Evolutionary conservation across 2,888 invertebrate genomes (phyloP).

Genomic region (Strigamia transsilvanica): DNA sequence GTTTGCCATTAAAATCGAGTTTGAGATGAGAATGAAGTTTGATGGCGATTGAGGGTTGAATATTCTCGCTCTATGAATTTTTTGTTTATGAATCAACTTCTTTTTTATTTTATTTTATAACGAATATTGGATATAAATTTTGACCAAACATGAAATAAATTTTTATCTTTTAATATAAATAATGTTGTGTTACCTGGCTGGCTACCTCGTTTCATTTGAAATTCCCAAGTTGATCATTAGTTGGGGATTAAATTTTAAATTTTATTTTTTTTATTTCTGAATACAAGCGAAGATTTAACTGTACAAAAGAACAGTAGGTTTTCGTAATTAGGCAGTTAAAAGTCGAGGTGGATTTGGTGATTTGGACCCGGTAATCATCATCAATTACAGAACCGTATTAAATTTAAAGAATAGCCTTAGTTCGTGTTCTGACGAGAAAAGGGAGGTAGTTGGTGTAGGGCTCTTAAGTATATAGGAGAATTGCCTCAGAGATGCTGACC

Average conservation of each 20-base stretch:
- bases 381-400: constrained; percentile 54
- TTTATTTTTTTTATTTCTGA: not conserved
- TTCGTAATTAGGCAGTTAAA: constrained; percentile 54
- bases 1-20: constrained; percentile 40
- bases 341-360: constrained; percentile 52
- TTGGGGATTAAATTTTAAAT: constrained; percentile 13
- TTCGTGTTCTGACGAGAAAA: constrained; percentile 18
- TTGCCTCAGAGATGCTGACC: constrained; percentile 35
- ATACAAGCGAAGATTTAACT: not conserved
- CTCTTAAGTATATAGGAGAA: constrained; percentile 26
- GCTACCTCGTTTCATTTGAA: constrained; percentile 24
- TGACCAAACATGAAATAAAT: too few species aligned
- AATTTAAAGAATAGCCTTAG: constrained; percentile 50
- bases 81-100: constrained; percentile 26
- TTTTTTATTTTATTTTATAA: not conserved
- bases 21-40: constrained; percentile 44
- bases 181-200: constrained; percentile 28
- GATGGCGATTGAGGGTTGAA: constrained; percentile 28
- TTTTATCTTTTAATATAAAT: too few species aligned
- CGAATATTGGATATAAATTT: not conserved
- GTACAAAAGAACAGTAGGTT: constrained; percentile 17
- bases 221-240: constrained; percentile 15
- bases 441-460: not conserved
- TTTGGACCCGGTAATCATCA: constrained; percentile 53
- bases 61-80: constrained; percentile 32